These are phyloP conservation scores for Noctua fimbriata DNA, from an alignment of 2,888 invertebrate species.

Conservation along the genomic window DNA sequence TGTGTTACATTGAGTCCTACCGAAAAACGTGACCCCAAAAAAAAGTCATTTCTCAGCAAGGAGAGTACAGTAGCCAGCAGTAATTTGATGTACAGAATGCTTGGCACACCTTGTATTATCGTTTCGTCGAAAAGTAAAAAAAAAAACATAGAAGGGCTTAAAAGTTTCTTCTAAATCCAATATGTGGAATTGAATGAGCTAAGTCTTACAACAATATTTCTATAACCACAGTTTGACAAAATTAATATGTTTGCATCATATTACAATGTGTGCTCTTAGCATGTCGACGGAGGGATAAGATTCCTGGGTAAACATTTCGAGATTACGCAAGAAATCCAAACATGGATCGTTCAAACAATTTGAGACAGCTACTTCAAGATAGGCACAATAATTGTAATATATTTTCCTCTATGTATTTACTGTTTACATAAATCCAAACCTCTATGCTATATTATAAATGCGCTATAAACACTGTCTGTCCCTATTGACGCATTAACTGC, in stretches of 20 bases:
- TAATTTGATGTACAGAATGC: no score
- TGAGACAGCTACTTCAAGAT: not conserved
- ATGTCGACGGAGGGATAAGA: not conserved
- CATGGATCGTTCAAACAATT: not conserved
- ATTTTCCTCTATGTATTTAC: no score
- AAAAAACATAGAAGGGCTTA: no score
- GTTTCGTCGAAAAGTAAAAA: not conserved
- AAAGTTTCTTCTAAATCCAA: no score
- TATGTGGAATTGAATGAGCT: not conserved
- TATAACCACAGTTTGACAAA: not conserved
- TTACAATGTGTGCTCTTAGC: not conserved
- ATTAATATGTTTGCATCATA: not conserved
- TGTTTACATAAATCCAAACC: no score
- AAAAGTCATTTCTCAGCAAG: no score
- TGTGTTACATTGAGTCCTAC: no score
- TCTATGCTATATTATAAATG: not conserved
- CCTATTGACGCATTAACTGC: not conserved
- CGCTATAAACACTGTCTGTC: not conserved
- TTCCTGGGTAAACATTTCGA: slow-evolving; percentile 9
- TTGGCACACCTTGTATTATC: no score
- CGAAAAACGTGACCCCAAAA: no score
- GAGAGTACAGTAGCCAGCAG: no score
- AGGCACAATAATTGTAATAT: not conserved
- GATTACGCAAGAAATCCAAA: not conserved
- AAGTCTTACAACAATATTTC: not conserved